phyloP scores from a whole-genome alignment of 2,797 vertebrate species.

The Oreortyx pictus region DNA sequence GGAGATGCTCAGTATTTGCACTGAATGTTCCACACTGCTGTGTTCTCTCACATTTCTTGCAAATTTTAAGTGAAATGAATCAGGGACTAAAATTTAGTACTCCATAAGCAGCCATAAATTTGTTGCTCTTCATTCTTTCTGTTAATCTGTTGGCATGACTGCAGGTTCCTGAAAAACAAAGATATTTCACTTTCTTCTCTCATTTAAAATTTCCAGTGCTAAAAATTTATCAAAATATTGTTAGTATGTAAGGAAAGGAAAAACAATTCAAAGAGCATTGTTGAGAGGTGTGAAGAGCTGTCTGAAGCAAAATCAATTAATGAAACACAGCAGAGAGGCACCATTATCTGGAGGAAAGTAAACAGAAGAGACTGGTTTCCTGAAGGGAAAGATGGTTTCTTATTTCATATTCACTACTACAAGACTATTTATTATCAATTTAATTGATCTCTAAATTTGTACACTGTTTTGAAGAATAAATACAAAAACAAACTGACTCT shows the following conservation, averaged over 20 bases:
- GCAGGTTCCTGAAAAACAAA: background rate
- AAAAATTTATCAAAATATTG: background rate
- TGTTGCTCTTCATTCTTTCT: background rate
- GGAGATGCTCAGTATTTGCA: background rate
- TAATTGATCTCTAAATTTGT: background rate
- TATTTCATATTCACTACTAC: background rate
- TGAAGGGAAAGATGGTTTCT: background rate
- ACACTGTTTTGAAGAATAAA: background rate
- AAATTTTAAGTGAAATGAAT: background rate
- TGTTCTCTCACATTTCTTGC: background rate
- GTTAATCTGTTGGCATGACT: background rate
- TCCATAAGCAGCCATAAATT: background rate
- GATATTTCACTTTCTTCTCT: background rate
- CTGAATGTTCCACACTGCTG: background rate
- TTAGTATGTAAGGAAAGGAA: background rate
- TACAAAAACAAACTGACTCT: background rate
- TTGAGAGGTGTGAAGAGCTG: background rate
- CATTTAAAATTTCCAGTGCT: background rate
- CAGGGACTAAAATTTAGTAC: background rate
- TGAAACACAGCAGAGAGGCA: background rate
- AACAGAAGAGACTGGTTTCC: background rate
- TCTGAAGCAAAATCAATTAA: slow-evolving; percentile 1
- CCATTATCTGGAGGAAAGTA: background rate
- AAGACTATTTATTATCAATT: background rate
- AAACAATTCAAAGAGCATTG: background rate